Evolutionary conservation across 2,113 vertebrate genomes (phyloP).

Genomic region (Sphyrna mokarran): DNA sequence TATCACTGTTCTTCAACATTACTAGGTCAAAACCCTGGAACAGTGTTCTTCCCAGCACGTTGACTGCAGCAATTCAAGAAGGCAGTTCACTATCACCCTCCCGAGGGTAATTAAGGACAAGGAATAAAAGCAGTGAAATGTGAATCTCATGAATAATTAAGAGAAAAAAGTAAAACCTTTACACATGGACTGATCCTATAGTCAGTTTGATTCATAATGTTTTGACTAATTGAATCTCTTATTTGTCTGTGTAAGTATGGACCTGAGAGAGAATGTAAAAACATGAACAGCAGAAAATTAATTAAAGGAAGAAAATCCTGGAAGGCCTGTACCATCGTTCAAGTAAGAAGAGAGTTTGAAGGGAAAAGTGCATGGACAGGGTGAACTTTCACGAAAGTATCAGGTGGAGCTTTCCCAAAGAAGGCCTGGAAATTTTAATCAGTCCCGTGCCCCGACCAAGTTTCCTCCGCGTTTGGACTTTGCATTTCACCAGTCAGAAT

Average conservation of each 20-base stretch:
- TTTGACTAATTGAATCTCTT: not conserved
- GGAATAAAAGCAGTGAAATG: too few species aligned
- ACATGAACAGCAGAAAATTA: not conserved
- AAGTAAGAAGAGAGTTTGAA: not conserved
- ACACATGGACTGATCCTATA: not conserved
- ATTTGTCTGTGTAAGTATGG: not conserved
- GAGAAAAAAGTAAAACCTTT: not conserved
- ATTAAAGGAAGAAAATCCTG: not conserved
- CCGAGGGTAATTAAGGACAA: too few species aligned
- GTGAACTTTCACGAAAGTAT: not conserved
- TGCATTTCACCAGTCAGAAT: not conserved
- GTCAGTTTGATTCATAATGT: not conserved
- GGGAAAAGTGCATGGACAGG: not conserved
- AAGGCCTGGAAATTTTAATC: not conserved
- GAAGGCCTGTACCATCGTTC: not conserved
- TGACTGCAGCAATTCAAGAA: too few species aligned
- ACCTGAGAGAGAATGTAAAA: not conserved
- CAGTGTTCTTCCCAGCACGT: too few species aligned
- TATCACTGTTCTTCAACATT: too few species aligned
- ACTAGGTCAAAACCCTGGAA: too few species aligned
- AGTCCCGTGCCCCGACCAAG: not conserved
- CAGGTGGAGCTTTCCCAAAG: not conserved
- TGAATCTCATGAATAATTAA: not conserved
- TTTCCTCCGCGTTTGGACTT: not conserved
- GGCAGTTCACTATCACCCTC: too few species aligned